phyloP scores from a whole-genome alignment of 2,113 vertebrate species.

The Ibidorhyncha struthersii region DNA sequence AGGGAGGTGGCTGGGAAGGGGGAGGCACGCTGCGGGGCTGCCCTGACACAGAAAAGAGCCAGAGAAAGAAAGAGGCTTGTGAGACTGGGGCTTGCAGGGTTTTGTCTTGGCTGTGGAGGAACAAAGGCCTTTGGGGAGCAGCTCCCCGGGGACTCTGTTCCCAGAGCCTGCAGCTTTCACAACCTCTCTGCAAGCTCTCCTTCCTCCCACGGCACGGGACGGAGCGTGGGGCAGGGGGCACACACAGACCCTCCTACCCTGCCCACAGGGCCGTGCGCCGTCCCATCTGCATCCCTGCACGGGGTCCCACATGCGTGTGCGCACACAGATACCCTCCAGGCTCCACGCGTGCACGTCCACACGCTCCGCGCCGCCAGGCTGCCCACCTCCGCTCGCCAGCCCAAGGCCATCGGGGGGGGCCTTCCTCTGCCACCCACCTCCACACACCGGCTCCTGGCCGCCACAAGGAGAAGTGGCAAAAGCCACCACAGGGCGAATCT shows the following conservation, averaged over 20 bases:
- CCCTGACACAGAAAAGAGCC: not conserved
- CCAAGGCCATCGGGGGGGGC: not conserved
- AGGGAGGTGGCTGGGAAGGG: not conserved
- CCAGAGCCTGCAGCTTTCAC: not conserved
- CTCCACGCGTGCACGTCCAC: fast-evolving
- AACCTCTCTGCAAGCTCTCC: not conserved
- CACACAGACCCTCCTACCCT: not conserved
- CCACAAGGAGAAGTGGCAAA: not conserved
- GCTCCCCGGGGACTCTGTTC: not conserved
- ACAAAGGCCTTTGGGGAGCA: not conserved
- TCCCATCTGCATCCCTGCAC: fast-evolving
- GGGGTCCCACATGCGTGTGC: too few species aligned
- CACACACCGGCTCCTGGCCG: not conserved
- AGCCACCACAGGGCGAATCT: fast-evolving
- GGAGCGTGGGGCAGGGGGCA: not conserved
- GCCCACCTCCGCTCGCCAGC: not conserved
- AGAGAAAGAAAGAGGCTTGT: not conserved
- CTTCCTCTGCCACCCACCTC: not conserved
- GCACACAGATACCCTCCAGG: fast-evolving
- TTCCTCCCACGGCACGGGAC: fast-evolving
- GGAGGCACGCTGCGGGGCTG: not conserved
- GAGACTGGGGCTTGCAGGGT: not conserved
- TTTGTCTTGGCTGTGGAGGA: not conserved
- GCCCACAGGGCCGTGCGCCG: fast-evolving
- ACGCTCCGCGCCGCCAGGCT: fast-evolving